These are phyloP conservation scores for Scleropages formosus DNA, from an alignment of 2,797 vertebrate species.

Conservation along the genomic window DNA sequence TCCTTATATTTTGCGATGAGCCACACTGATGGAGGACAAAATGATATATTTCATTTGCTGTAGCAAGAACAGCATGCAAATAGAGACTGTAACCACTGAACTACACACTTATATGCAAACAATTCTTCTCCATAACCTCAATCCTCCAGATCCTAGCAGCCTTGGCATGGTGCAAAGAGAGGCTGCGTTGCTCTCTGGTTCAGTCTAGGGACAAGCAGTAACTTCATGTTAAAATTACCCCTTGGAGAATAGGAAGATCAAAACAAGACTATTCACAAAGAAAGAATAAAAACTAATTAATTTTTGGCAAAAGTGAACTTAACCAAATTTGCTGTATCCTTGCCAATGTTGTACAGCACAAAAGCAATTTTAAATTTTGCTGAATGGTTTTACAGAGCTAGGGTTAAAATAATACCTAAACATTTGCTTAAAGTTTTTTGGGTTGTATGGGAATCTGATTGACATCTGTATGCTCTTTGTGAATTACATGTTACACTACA, in stretches of 20 bases:
- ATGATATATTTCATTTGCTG: not conserved
- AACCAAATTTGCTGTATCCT: constrained; percentile 3
- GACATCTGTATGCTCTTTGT: not conserved
- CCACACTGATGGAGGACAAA: not conserved
- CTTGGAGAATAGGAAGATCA: not conserved
- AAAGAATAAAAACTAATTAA: constrained; percentile 2
- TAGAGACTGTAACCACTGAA: not conserved
- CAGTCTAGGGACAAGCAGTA: too few species aligned
- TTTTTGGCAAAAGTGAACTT: not conserved
- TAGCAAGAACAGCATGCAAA: not conserved
- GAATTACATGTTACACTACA: not conserved
- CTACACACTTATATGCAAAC: too few species aligned
- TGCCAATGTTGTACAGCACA: not conserved
- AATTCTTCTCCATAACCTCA: too few species aligned
- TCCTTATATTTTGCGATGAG: not conserved
- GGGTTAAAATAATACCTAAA: too few species aligned
- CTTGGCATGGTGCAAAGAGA: too few species aligned
- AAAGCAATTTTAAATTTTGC: not conserved
- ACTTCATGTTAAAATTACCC: too few species aligned
- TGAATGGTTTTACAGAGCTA: too few species aligned
- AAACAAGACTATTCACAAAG: constrained; percentile 19
- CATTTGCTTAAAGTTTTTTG: too few species aligned
- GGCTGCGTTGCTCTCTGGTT: too few species aligned
- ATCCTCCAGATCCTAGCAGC: too few species aligned
- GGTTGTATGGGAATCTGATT: not conserved